Base-by-base conservation (phyloP, 2,888 invertebrate species). In the Antheraea yamamai region DNA sequence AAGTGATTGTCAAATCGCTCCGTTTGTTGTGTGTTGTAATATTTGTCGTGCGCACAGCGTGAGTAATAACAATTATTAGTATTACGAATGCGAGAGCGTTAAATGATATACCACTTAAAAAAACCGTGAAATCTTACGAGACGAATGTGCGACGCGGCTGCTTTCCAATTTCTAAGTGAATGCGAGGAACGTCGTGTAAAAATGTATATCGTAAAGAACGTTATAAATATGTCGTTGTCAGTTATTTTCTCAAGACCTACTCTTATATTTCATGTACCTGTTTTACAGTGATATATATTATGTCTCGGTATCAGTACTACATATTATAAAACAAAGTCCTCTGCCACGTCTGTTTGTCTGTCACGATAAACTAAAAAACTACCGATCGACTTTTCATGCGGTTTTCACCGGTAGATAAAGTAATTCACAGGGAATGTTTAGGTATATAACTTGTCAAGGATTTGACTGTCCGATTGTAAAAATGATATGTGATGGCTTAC, bases 141-240 rank as follows among this genome's bases (percentile, higher is more conserved):
- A 77, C 82, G 81, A 79, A 76, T 75, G 74, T 64, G 79, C 80
- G 76, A 79, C 82, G 81, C 77, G 78, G 75, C 76, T 77, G 77
- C 87, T 89, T 90, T 91, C 87, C 84, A 86, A 88, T 88, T 91
- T 88, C 84, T 83, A 83, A 85, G 87, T 39, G 70, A 70, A 70
- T 10, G 18, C 64, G 39, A 70, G 20, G 35, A 70, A 70, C 14
- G 70, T 39, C 39, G 39, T 58, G 68, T 68, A 35, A 20, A 23
- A 39, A 70, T n/a, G 0, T 20, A 0, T 39, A 70, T 18, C 26
- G 30, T 16, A 66, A 30, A 64, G 1, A 64, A 16, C 64, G 26
- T 66, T 16, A 66, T 26, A 66, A 14, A 26, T 30, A 66, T 30
- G 4, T 66, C 1, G 30, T 16, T 61, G 12, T 23, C 23, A 30